Evolutionary conservation across 2,888 invertebrate species (phyloP), one percentile per base, ranked within the genome.

Genomic region (Ectemnius continuus): DNA sequence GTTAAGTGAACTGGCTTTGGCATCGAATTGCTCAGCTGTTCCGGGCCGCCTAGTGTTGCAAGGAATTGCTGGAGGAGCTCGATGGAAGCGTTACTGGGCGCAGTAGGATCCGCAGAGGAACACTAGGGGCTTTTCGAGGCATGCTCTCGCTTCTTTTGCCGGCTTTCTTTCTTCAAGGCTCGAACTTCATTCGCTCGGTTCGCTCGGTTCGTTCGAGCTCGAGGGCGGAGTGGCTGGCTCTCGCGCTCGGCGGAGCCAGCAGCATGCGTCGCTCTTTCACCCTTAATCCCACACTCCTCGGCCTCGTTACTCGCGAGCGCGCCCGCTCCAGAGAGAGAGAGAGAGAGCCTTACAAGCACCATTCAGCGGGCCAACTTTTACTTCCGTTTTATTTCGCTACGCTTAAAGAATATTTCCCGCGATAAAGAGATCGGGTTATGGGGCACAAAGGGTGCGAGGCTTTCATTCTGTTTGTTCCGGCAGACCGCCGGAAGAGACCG

Each of bases 351-450:
- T 66, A 75, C 75, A 70, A 79, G 70, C 80, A 65, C 82, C 81
- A 80, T 81, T 84, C 80, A 79, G 80, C 73, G 74, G 52, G 72
- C 77, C 77, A 78, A 84, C 83, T 84, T 87, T 86, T 80, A 83
- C 84, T 84, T 84, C 86, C 83, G 83, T 87, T 86, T 87, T 86
- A 86, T 88, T 87, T 85, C 82, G 36, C 85, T 80, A 84, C 88
- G 84, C 83, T 86, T 85, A 82, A 83, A 84, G 86, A 85, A 87
- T 86, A 87, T 86, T 86, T 85, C 76, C 84, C 79, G 85, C 83
- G 85, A 85, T 86, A 84, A 87, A 84, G 85, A 85, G 83, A 86
- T 85, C 83, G 83, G 81, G 81, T 86, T 85, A 82, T 84, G 80
- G 79, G 78, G 76, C 79, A 81, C 80, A 85, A 82, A 81, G 81